Evolutionary conservation across 2,888 invertebrate genomes (phyloP).

Genomic region (Tinea trinotella): DNA sequence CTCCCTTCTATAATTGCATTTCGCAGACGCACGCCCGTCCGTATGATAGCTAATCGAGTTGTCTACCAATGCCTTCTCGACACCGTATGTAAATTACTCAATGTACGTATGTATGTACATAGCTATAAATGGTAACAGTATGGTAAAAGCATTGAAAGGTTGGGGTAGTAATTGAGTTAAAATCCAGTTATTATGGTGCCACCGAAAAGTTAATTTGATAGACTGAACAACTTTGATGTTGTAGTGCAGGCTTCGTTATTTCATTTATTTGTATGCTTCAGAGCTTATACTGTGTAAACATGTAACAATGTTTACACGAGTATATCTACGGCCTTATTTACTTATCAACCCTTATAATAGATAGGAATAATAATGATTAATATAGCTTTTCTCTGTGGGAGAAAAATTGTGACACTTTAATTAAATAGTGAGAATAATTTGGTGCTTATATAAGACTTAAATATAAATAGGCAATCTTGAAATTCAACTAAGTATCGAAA

Average conservation of each 20-base stretch:
- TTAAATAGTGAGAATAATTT: no score
- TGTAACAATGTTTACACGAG: no score
- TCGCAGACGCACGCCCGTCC: constrained; percentile 19
- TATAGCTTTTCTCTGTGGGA: no score
- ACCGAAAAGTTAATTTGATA: constrained; percentile 2
- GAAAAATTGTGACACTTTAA: no score
- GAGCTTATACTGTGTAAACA: no score
- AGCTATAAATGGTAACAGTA: not conserved
- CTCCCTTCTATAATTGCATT: constrained; percentile 24
- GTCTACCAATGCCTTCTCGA: constrained; percentile 15
- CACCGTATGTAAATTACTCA: constrained; percentile 11
- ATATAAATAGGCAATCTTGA: no score
- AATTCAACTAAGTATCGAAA: no score
- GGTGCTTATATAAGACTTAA: no score
- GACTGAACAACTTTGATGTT: not conserved
- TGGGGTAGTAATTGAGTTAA: constrained; percentile 2
- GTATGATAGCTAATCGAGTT: constrained; percentile 27
- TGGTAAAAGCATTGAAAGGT: constrained; percentile 10
- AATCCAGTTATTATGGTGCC: not conserved
- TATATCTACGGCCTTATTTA: no score
- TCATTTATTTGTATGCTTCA: not conserved
- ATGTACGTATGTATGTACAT: not conserved
- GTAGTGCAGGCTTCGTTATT: not conserved
- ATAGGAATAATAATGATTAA: no score
- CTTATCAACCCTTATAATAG: no score